phyloP scores from a whole-genome alignment of 2,797 vertebrate species.

The Sebastes oblongus region DNA sequence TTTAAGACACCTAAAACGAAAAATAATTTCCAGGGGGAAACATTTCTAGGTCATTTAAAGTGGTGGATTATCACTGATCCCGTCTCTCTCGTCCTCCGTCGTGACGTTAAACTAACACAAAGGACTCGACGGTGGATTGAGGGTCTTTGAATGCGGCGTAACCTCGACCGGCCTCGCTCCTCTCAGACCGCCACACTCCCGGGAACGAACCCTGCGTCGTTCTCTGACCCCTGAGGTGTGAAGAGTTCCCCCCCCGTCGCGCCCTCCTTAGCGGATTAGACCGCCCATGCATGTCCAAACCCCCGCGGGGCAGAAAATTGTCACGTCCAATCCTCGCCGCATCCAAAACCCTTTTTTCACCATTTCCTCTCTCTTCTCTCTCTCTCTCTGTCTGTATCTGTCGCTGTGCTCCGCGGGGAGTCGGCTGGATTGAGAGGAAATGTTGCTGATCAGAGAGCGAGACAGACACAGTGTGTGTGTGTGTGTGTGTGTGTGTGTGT shows the following conservation, averaged over 20 bases:
- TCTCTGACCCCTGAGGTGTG: conserved; percentile 57
- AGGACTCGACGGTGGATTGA: neutral
- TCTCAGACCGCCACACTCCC: too few relatives aligned
- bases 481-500: neutral
- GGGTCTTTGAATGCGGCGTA: neutral
- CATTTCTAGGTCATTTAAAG: neutral
- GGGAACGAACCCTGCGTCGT: neutral
- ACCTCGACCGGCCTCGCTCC: neutral
- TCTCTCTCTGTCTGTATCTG: conserved; percentile 19
- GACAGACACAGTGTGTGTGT: neutral
- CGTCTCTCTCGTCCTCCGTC: neutral
- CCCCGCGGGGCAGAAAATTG: conserved; percentile 60
- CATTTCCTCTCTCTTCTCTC: conserved; percentile 19
- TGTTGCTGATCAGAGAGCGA: conserved; percentile 41
- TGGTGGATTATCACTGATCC: neutral
- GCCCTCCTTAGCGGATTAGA: conserved; percentile 63
- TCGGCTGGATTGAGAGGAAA: conserved; percentile 47
- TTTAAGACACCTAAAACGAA: too few relatives aligned
- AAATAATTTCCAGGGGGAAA: neutral
- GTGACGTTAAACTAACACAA: conserved; percentile 21
- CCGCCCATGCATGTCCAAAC: conserved; percentile 52
- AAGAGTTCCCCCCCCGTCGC: conserved; percentile 30
- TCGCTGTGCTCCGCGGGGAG: conserved; percentile 33
- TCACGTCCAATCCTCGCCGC: conserved; percentile 52
- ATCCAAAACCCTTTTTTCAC: conserved; percentile 28